Conservation (phyloP, 2,888 invertebrate species). For the Oxycera nigricornis region DNA sequence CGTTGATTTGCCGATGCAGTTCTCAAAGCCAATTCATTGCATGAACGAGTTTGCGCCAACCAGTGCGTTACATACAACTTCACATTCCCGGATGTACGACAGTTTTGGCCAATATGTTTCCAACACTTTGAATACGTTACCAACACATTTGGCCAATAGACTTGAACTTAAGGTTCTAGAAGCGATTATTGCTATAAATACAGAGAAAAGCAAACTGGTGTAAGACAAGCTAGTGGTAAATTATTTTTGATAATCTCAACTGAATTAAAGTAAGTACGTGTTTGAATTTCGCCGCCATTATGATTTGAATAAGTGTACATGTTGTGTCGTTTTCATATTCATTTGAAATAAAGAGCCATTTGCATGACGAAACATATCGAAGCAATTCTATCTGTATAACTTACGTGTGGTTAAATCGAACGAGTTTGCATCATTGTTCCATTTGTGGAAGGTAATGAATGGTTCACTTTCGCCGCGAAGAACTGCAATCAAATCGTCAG, state of each 20-base stretch:
- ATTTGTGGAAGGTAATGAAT: constrained; percentile 50
- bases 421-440: constrained; percentile 50
- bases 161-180: constrained; percentile 58
- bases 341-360: constrained; percentile 46
- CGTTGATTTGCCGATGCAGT: neutral
- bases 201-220: no score
- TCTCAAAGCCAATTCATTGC: no score
- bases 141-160: constrained; percentile 55
- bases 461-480: constrained; percentile 46
- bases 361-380: no score
- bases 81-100: constrained; percentile 50
- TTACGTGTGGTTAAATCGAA: constrained; percentile 54
- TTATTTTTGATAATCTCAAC: no score
- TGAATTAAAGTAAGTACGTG: no score
- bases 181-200: constrained; percentile 59
- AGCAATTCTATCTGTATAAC: constrained; percentile 48
- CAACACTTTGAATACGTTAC: constrained; percentile 59
- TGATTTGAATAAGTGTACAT: neutral
- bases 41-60: no score
- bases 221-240: no score
- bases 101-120: constrained; percentile 60
- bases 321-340: neutral
- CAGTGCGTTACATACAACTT: neutral
- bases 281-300: neutral
- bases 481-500: constrained; percentile 51